A percentile compares a stretch with the other conserved stretches of the same genome.
Conservation (phyloP, 1,140 invertebrate genomes). For the Dufourea novaeangliae region DNA sequence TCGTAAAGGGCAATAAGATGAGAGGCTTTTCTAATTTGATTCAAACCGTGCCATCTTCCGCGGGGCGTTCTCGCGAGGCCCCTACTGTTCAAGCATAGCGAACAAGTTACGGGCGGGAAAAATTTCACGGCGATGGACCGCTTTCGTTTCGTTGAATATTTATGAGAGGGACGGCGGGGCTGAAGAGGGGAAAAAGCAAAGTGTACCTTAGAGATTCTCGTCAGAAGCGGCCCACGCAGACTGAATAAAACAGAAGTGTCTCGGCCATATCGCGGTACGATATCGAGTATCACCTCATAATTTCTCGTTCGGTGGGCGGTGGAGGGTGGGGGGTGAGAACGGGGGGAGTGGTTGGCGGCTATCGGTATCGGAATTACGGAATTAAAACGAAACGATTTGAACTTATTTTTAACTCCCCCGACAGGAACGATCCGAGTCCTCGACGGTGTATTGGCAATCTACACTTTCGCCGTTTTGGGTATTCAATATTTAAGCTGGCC, state of each 20-base stretch:
- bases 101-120: slow-evolving; percentile 3
- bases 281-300: slow-evolving; percentile 32
- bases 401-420: slow-evolving; percentile 51
- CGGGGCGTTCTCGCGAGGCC: neutral
- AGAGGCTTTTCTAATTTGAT: slow-evolving; percentile 18
- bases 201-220: slow-evolving; percentile 27
- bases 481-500: slow-evolving; percentile 22
- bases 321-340: slow-evolving; percentile 1
- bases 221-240: slow-evolving; percentile 20
- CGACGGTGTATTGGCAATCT: slow-evolving; percentile 32
- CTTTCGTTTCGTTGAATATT: slow-evolving; percentile 44
- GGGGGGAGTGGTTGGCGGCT: too few species aligned
- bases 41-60: neutral
- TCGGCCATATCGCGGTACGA: slow-evolving; percentile 30
- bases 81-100: neutral
- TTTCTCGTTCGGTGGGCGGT: neutral
- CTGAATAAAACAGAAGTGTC: slow-evolving; percentile 53
- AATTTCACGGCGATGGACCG: slow-evolving; percentile 14
- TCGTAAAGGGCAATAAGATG: slow-evolving; percentile 2
- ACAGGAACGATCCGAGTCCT: neutral
- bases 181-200: neutral
- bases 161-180: slow-evolving; percentile 5
- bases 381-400: slow-evolving; percentile 46
- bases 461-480: slow-evolving; percentile 28
- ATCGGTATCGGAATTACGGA: slow-evolving; percentile 20